A percentile compares a stretch with the other conserved stretches of the same genome.
Evolutionary conservation across 2,888 invertebrate genomes (phyloP).

Genomic region (Bimastos eiseni): DNA sequence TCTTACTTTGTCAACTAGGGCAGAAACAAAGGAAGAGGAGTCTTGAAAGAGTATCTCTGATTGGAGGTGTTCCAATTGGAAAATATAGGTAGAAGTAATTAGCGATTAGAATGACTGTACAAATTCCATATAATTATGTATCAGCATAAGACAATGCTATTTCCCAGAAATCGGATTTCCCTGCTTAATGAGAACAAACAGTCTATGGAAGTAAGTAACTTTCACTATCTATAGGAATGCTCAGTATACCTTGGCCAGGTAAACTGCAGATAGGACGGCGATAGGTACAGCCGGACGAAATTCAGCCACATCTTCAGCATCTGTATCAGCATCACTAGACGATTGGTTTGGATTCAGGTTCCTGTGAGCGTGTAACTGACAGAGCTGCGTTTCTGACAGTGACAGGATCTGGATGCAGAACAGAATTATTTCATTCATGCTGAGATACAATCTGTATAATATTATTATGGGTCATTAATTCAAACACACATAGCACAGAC

Average conservation of each 20-base stretch:
- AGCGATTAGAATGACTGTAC: background rate
- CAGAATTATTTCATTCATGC: background rate
- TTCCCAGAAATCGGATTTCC: background rate
- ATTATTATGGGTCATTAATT: background rate
- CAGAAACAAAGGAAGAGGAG: background rate
- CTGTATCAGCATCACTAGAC: background rate
- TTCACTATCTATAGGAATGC: no score
- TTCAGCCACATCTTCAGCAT: background rate
- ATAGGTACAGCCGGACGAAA: background rate
- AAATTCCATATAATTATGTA: background rate
- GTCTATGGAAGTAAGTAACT: background rate
- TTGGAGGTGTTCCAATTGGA: no score
- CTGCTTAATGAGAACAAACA: no score
- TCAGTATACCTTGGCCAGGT: conserved; percentile 14
- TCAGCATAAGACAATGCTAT: background rate
- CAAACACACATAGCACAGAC: no score
- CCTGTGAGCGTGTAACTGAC: conserved; percentile 21
- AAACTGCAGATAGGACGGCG: conserved; percentile 3
- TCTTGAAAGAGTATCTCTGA: no score
- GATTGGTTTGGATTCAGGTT: background rate
- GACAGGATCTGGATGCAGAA: conserved; percentile 10
- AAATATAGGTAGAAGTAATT: background rate
- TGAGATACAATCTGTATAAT: background rate
- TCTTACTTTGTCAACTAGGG: background rate
- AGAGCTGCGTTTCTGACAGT: conserved; percentile 9